Percentiles rank a stretch among this genome's conserved stretches.
phyloP scores from a whole-genome alignment of 2,797 vertebrate genomes.

The Potorous gilbertii region DNA sequence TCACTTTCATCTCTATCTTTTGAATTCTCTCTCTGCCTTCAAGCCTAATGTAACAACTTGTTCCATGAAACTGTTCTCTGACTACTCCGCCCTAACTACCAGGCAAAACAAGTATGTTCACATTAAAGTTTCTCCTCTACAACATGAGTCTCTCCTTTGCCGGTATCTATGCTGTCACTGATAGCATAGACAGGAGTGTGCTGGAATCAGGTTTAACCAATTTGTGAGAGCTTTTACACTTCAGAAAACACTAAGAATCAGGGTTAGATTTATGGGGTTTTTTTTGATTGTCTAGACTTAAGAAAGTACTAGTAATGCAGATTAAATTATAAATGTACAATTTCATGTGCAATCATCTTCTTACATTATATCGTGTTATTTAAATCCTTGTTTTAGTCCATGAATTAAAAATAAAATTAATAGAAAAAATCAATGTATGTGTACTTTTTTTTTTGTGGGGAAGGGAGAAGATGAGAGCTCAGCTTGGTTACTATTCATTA shows the following conservation, averaged over 20 bases:
- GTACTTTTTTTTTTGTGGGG: neutral
- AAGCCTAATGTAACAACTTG: neutral
- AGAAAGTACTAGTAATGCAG: neutral
- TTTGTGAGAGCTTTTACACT: neutral
- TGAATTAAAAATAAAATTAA: neutral
- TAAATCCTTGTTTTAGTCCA: neutral
- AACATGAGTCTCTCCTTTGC: neutral
- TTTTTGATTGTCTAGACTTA: neutral
- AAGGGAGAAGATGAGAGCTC: neutral
- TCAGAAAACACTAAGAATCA: neutral
- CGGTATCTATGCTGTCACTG: neutral
- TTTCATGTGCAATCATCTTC: neutral
- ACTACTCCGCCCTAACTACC: neutral
- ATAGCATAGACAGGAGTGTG: neutral
- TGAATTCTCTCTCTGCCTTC: neutral
- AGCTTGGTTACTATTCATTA: neutral
- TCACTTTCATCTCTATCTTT: neutral
- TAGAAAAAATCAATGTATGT: neutral
- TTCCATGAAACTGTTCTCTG: neutral
- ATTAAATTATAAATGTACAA: neutral
- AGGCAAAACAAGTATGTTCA: neutral
- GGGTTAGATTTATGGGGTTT: neutral
- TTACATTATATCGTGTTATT: neutral
- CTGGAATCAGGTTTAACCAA: neutral
- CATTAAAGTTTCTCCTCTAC: neutral